Evolutionary conservation across 2,113 vertebrate species (phyloP).

Genomic region (Lophochroa leadbeateri): DNA sequence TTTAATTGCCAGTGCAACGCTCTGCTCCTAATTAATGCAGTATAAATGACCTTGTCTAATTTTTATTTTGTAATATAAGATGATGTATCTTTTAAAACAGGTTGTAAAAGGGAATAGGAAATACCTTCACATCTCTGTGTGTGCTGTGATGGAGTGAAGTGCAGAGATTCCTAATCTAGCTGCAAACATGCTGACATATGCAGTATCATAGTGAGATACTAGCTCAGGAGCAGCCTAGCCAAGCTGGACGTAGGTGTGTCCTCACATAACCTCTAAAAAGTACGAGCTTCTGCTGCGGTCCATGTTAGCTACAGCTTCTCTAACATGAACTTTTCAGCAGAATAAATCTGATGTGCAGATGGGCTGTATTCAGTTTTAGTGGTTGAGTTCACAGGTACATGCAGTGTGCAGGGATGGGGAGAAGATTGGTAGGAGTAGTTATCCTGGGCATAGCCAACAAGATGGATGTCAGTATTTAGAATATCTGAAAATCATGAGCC

Average conservation of each 20-base stretch:
- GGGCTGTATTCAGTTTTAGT: background rate
- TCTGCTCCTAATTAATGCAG: background rate
- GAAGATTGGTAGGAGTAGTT: background rate
- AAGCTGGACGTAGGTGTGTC: background rate
- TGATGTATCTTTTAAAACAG: background rate
- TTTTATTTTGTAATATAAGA: background rate
- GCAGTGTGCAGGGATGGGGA: background rate
- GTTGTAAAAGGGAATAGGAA: background rate
- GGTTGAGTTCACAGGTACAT: background rate
- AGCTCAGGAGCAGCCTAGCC: background rate
- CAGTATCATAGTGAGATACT: accelerated
- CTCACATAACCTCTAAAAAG: background rate
- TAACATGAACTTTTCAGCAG: background rate
- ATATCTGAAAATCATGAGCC: background rate
- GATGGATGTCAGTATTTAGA: background rate
- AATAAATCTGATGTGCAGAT: background rate
- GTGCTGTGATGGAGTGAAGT: background rate
- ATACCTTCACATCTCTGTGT: background rate
- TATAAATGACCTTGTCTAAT: background rate
- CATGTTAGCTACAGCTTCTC: accelerated
- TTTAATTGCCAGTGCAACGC: background rate
- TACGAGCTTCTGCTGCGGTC: background rate
- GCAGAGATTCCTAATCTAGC: background rate
- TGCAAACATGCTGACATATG: background rate
- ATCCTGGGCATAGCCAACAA: background rate